These are phyloP conservation scores for Caracal caracal DNA, from an alignment of 2,113 vertebrate genomes.

Conservation along the genomic window DNA sequence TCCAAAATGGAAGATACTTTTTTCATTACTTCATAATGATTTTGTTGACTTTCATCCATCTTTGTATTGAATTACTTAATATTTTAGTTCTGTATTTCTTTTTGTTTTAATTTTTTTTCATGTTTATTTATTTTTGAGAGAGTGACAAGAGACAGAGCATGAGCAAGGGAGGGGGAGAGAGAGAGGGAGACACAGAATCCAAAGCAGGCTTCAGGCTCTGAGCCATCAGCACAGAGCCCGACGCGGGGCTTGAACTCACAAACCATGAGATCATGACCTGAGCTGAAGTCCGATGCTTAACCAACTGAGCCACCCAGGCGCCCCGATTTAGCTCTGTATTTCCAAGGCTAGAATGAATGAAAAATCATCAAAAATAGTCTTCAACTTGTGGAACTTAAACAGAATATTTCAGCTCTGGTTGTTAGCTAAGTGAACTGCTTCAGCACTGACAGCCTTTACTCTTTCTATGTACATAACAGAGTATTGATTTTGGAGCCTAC, in stretches of 20 bases:
- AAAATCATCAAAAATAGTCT: constrained; percentile 11
- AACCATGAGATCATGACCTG: too few species aligned
- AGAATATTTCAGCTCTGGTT: not conserved
- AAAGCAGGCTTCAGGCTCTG: too few species aligned
- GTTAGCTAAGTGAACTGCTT: not conserved
- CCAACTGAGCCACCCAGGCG: too few species aligned
- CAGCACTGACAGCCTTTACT: not conserved
- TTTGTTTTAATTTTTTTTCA: too few species aligned
- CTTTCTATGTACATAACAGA: not conserved
- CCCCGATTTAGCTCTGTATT: not conserved
- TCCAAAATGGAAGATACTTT: not conserved
- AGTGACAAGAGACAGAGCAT: too few species aligned
- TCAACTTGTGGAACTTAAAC: not conserved
- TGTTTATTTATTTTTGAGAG: too few species aligned
- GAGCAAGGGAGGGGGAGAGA: too few species aligned
- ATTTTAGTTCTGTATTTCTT: not conserved
- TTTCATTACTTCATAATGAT: not conserved
- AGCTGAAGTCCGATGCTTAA: too few species aligned
- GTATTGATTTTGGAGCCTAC: not conserved
- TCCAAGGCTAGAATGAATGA: not conserved
- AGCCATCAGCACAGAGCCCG: too few species aligned
- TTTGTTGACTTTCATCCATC: not conserved
- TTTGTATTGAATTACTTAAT: not conserved
- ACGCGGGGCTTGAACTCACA: too few species aligned
- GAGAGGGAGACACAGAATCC: too few species aligned